These are phyloP conservation scores for Thymallus thymallus DNA, from an alignment of 2,113 vertebrate genomes.

Conservation along the genomic window DNA sequence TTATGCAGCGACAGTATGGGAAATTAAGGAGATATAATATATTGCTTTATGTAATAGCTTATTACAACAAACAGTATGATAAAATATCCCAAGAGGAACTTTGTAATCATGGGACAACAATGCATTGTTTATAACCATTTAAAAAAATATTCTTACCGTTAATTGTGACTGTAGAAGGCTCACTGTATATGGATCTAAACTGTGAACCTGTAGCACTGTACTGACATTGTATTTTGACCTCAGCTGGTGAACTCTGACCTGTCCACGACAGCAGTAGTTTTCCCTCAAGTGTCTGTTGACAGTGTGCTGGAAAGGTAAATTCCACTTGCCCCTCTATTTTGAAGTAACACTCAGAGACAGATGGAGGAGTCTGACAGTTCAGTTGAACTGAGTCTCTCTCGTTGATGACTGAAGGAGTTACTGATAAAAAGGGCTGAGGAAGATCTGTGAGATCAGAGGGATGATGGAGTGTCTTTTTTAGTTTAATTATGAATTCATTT, in stretches of 20 bases:
- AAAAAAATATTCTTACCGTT: too few species aligned
- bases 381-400: background rate
- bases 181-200: background rate
- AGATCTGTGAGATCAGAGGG: background rate
- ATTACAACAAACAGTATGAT: too few species aligned
- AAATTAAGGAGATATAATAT: too few species aligned
- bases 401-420: background rate
- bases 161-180: too few species aligned
- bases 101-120: too few species aligned
- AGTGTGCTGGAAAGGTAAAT: background rate
- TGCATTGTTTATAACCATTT: too few species aligned
- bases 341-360: background rate
- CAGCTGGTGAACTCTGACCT: background rate
- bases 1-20: too few species aligned
- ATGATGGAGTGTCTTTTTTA: too few species aligned
- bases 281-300: background rate
- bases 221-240: background rate
- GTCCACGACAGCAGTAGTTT: background rate
- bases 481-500: too few species aligned
- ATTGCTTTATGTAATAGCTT: too few species aligned
- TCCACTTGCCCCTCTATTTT: background rate
- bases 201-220: background rate
- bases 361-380: background rate
- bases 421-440: constrained; percentile 1
- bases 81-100: too few species aligned